Evolutionary conservation across 2,888 invertebrate genomes (phyloP).

Genomic region (Eremobia ochroleuca): DNA sequence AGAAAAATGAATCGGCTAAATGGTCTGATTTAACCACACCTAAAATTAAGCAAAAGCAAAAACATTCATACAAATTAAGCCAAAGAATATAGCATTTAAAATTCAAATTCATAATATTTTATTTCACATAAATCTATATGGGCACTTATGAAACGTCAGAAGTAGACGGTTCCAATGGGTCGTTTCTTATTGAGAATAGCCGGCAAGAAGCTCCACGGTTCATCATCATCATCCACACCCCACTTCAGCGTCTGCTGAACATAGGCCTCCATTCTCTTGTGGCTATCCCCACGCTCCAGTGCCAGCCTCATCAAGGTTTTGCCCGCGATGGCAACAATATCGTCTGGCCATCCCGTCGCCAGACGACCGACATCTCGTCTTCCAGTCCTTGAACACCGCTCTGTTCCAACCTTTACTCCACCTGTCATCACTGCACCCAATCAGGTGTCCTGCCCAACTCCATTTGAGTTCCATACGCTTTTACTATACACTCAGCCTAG

Average conservation of each 20-base stretch:
- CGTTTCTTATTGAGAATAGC: not conserved
- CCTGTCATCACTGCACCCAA: not conserved
- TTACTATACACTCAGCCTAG: not conserved
- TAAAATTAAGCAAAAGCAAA: not conserved
- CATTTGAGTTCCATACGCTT: not conserved
- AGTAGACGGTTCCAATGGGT: not conserved
- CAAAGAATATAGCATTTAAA: too few species aligned
- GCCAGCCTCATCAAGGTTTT: not conserved
- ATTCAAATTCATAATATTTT: not conserved
- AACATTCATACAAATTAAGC: not conserved
- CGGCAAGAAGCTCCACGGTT: not conserved
- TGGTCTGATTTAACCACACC: not conserved
- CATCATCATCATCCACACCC: too few species aligned
- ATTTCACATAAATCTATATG: not conserved
- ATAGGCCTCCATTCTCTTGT: too few species aligned
- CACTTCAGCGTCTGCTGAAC: too few species aligned
- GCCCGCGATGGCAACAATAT: not conserved
- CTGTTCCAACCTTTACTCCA: not conserved
- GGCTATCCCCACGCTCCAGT: too few species aligned
- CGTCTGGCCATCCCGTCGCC: not conserved
- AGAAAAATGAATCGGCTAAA: not conserved
- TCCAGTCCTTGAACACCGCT: not conserved
- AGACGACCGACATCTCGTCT: not conserved
- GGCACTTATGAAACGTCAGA: not conserved
- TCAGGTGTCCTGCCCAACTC: not conserved